Base-by-base conservation (phyloP, 2,888 invertebrate genomes). In the Cataglyphis livida region DNA sequence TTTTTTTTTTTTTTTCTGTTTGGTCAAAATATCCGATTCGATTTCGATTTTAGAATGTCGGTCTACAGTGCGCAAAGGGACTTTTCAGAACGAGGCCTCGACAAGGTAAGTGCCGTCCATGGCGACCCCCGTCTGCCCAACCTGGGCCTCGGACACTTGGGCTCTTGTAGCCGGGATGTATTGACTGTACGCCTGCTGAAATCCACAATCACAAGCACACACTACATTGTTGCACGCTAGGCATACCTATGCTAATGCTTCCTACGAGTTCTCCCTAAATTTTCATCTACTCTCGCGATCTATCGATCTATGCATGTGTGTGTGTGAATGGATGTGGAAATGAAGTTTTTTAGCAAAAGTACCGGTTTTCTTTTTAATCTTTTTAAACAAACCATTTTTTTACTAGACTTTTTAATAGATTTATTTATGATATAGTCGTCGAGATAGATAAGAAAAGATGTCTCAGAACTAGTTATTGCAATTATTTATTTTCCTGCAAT, bases 21-120 rank as follows among this genome's bases (percentile, higher is more conserved):
- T 61, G 59, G 82, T 87, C n/a, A n/a, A n/a, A 51, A 51, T n/a
- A 51, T 51, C 87, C 41, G 61, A 82, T 88, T 89, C 48, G 2
- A 32, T 59, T 41, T 78, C 35, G 57, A 21, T 71, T 79, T 78
- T 32, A 78, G 76, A 61, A 25, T 87, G 89, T 87, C 75, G n/a
- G 86, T 75, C 61, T 84, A 88, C 78, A 44, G 70, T 41, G 78
- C 70, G 59, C 78, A 44, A 79, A 59, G 78, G 90, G 87, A 68
- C 85, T 86, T 68, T 87, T 95, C 96, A 97, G 95, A 98, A 98
- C 87, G 97, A 97, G 92, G 97, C 98, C 95, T 98, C 98, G 92
- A 98, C 98, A 93, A 98, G 96, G 95, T 97, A 98, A 91, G 97
- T 97, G 93, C 97, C 97, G 93, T 98, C 98, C 97, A 97, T 97